Evolutionary conservation across 2,797 vertebrate genomes (phyloP).

Genomic region (Thalassophryne amazonica): DNA sequence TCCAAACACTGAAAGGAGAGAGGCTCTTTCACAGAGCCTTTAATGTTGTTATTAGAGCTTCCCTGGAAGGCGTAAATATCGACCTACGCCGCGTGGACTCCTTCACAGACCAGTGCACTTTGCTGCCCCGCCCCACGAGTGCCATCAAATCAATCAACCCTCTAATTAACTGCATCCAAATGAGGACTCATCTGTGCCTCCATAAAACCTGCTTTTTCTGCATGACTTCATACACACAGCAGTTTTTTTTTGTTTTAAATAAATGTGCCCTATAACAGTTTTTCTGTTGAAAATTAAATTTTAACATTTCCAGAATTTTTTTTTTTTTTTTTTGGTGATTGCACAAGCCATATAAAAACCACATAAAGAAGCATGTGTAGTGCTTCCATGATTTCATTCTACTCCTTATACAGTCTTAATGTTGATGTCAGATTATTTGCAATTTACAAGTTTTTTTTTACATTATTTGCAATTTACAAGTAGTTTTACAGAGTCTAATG

Average conservation of each 20-base stretch:
- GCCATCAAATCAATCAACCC: constrained; percentile 79
- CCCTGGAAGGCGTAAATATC: constrained; percentile 68
- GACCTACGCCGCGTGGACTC: constrained; percentile 64
- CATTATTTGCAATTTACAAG: too few species aligned
- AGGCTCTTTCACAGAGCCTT: constrained; percentile 44
- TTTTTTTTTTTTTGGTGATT: too few species aligned
- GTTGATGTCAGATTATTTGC: too few species aligned
- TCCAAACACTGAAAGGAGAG: constrained; percentile 20
- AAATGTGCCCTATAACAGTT: too few species aligned
- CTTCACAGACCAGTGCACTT: constrained; percentile 72
- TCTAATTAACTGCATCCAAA: constrained; percentile 80
- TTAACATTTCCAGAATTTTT: background rate
- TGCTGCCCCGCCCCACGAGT: constrained; percentile 48
- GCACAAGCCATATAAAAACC: too few species aligned
- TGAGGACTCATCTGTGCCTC: constrained; percentile 49
- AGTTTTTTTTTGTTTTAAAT: too few species aligned
- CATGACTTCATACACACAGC: constrained; percentile 38
- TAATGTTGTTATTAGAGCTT: constrained; percentile 70
- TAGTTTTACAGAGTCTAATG: too few species aligned
- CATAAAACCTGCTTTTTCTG: constrained; percentile 47
- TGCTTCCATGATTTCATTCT: too few species aligned
- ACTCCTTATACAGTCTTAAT: too few species aligned
- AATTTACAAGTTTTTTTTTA: too few species aligned
- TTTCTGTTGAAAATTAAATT: too few species aligned
- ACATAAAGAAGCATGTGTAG: too few species aligned